Conservation (phyloP, 2,113 vertebrate genomes). For the rabbit (Oryctolagus cuniculus) region mOryCun1.1 NC_091451.1:41628001-41628500, state of each 20-base stretch:
- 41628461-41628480: conserved; percentile 75
- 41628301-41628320: neutral
- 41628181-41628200: too few species aligned
- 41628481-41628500: conserved; percentile 70
- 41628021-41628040: neutral
- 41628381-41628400: conserved; percentile 8
- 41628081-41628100: neutral
- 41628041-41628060: fast-evolving
- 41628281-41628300: fast-evolving
- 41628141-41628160: neutral
- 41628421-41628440: conserved; percentile 46
- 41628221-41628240: too few species aligned
- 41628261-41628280: neutral
- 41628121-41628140: neutral
- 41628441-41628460: conserved; percentile 73
- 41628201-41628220: fast-evolving
- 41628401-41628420: conserved; percentile 32
- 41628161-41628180: fast-evolving
- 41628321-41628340: neutral
- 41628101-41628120: neutral
- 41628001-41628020: neutral
- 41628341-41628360: neutral
- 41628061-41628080: neutral
- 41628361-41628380: neutral
- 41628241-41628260: neutral